A percentile compares a stretch with the other conserved stretches of the same genome.
Evolutionary conservation across 2,888 invertebrate species (phyloP).

Genomic region (Biston stratarius): DNA sequence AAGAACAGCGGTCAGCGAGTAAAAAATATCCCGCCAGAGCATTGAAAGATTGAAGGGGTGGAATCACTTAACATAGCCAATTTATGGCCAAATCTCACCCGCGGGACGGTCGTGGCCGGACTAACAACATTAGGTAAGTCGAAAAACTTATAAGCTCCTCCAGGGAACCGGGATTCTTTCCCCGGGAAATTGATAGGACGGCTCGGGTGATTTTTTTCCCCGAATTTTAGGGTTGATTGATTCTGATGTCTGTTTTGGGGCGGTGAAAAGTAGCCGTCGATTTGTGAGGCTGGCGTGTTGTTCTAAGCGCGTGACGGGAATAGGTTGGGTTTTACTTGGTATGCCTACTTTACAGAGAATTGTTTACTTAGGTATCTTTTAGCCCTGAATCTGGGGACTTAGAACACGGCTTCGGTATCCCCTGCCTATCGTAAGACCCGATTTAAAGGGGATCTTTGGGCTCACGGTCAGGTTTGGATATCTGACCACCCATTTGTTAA

Average conservation of each 20-base stretch:
- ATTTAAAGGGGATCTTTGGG: too few species aligned
- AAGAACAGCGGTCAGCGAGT: constrained; percentile 54
- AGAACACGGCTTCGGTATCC: too few species aligned
- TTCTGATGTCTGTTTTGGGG: constrained; percentile 37
- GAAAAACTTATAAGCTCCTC: constrained; percentile 75
- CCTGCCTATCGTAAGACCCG: too few species aligned
- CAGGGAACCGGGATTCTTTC: constrained; percentile 60
- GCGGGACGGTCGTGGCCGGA: constrained; percentile 79
- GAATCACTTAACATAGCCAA: constrained; percentile 82
- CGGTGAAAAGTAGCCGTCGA: constrained; percentile 33
- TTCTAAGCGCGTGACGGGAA: neutral
- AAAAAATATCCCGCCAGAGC: constrained; percentile 77
- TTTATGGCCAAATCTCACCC: constrained; percentile 83
- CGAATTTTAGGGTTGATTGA: constrained; percentile 46
- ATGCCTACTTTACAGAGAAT: neutral
- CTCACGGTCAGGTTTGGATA: too few species aligned
- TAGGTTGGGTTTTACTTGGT: neutral
- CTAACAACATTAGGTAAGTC: constrained; percentile 80
- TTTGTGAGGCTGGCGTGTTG: constrained; percentile 16
- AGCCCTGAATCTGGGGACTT: too few species aligned
- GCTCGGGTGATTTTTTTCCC: constrained; percentile 41
- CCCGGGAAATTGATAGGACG: constrained; percentile 53
- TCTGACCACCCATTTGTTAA: too few species aligned
- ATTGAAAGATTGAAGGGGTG: constrained; percentile 85
- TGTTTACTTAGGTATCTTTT: too few species aligned